Evolutionary conservation across 35 echinoderm and acorn worm genomes (phyloP).

Genomic region (Eucidaris tribuloides): DNA sequence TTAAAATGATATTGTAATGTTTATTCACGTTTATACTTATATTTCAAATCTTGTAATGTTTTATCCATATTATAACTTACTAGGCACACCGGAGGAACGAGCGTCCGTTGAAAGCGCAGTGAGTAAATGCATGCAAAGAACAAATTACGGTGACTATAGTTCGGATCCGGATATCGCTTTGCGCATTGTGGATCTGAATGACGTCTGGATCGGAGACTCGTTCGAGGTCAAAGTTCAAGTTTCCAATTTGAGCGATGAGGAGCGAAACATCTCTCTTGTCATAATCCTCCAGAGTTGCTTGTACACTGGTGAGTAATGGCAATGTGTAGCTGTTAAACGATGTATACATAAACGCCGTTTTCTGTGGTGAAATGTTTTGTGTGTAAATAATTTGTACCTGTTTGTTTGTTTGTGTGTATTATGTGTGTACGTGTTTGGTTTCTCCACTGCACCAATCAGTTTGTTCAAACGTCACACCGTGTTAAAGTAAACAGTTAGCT

Average conservation of each 20-base stretch:
- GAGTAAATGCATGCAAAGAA: neutral
- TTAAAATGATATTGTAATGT: too few species aligned
- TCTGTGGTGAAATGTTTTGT: neutral
- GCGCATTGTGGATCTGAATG: neutral
- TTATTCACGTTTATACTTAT: too few species aligned
- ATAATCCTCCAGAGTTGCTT: neutral
- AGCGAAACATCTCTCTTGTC: neutral
- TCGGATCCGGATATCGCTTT: neutral
- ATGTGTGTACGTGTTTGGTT: neutral
- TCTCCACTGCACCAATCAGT: neutral
- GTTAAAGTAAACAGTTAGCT: neutral
- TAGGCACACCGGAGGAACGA: neutral
- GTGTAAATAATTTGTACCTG: neutral
- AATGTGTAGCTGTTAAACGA: neutral
- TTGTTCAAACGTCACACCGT: neutral
- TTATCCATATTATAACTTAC: too few species aligned
- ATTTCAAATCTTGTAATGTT: too few species aligned
- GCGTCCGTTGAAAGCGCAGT: neutral
- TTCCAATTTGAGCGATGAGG: neutral
- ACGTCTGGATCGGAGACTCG: neutral
- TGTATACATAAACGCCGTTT: neutral
- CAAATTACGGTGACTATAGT: neutral
- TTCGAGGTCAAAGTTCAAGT: slow-evolving; percentile 3
- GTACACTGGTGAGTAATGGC: neutral
- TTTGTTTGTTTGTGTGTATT: neutral